phyloP scores from a whole-genome alignment of 64 coral and sea anemone genomes.

The Montipora sp. region DNA sequence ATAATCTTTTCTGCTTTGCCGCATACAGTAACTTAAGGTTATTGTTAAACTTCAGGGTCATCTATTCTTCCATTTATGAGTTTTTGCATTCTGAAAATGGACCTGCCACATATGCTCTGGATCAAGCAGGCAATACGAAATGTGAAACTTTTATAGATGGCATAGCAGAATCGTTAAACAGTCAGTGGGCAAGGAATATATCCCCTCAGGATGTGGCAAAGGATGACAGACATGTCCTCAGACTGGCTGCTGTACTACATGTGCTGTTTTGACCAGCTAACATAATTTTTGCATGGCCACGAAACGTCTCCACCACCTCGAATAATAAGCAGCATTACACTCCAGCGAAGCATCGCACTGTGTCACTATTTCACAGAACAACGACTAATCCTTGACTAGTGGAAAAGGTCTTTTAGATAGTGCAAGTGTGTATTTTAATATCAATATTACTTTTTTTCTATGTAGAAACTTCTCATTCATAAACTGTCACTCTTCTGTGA shows the following conservation, averaged over 20 bases:
- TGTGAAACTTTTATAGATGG: slow-evolving; percentile 7
- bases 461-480: no score
- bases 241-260: neutral
- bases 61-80: slow-evolving; percentile 10
- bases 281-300: neutral
- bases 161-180: neutral
- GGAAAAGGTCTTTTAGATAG: no score
- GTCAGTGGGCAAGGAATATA: neutral
- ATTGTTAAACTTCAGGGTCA: neutral
- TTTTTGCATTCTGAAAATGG: slow-evolving; percentile 26
- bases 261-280: neutral
- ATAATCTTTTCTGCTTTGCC: no score
- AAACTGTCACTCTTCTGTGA: no score
- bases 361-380: slow-evolving; percentile 18
- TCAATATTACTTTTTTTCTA: no score
- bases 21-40: no score
- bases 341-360: neutral
- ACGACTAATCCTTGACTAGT: slow-evolving; percentile 41
- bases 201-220: neutral
- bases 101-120: neutral
- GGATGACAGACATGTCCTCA: slow-evolving; percentile 16
- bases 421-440: no score
- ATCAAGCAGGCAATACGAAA: neutral
- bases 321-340: neutral
- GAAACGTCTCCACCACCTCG: neutral